phyloP scores from a whole-genome alignment of 1,140 invertebrate genomes.

The Procambarus virginalis region DNA sequence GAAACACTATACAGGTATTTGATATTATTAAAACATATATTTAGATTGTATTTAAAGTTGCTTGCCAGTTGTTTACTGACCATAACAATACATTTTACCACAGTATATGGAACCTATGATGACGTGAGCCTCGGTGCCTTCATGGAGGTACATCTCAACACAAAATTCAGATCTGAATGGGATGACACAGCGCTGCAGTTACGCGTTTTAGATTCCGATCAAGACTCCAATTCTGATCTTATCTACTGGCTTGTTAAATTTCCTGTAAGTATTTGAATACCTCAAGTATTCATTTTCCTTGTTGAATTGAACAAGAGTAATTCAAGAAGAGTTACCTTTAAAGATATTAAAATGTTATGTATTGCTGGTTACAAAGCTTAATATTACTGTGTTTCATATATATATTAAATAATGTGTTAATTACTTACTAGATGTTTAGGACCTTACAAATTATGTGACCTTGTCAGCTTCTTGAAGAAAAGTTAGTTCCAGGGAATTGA shows the following conservation, averaged over 20 bases:
- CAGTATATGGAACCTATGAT: conserved; percentile 86
- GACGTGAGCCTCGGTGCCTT: conserved; percentile 87
- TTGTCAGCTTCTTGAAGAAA: too few relatives aligned
- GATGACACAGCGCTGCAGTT: conserved; percentile 85
- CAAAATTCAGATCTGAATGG: conserved; percentile 85
- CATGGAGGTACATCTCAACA: conserved; percentile 86
- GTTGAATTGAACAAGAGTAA: too few relatives aligned
- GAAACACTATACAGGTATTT: too few relatives aligned
- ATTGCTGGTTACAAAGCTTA: background rate
- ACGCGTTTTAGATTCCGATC: conserved; percentile 81
- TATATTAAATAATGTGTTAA: too few relatives aligned
- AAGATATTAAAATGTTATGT: background rate
- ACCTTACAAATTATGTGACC: too few relatives aligned
- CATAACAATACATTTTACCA: conserved; percentile 36
- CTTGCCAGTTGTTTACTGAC: too few relatives aligned
- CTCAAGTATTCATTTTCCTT: too few relatives aligned
- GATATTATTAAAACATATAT: too few relatives aligned
- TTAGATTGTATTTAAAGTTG: too few relatives aligned
- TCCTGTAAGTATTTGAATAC: conserved; percentile 79
- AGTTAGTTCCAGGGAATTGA: too few relatives aligned
- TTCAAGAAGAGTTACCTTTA: too few relatives aligned
- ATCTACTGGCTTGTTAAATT: conserved; percentile 91
- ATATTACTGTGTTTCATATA: background rate
- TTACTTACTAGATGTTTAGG: too few relatives aligned
- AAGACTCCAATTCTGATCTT: conserved; percentile 74